phyloP scores from a whole-genome alignment of 2,113 vertebrate genomes.

The Planiliza haematocheilus region DNA sequence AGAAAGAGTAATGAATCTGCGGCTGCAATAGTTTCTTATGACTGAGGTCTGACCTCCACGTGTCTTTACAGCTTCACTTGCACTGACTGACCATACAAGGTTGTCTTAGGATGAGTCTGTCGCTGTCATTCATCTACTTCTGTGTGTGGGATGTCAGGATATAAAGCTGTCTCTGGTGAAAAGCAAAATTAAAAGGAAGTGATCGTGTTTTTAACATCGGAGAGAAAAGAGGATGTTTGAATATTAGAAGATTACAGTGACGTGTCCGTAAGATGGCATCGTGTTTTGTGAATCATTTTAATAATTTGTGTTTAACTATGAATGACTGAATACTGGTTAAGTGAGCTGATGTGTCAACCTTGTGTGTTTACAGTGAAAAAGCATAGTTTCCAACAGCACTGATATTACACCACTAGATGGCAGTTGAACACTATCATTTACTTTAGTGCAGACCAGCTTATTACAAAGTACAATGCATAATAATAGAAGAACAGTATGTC shows the following conservation, averaged over 20 bases:
- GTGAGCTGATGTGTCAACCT: background rate
- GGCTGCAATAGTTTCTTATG: conserved; percentile 31
- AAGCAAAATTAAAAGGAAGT: background rate
- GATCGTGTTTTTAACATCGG: background rate
- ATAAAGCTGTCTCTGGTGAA: background rate
- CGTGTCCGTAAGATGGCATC: background rate
- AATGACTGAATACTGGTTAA: background rate
- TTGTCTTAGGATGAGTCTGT: conserved; percentile 7
- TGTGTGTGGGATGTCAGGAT: background rate
- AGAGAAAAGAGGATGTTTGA: background rate
- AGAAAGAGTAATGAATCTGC: background rate
- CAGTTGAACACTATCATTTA: conserved; percentile 9
- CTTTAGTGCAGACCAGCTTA: background rate
- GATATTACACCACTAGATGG: conserved; percentile 58
- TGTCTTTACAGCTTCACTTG: conserved; percentile 15
- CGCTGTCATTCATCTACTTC: background rate
- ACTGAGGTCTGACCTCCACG: conserved; percentile 42
- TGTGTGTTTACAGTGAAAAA: background rate
- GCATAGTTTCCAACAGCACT: background rate
- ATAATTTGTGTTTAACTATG: background rate
- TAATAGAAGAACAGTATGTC: too few species aligned
- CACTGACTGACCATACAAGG: background rate
- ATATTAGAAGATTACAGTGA: background rate
- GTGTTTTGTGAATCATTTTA: too few species aligned
- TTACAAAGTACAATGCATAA: too few species aligned